These are phyloP conservation scores for Caenorhabditis latens DNA, from an alignment of 1,140 invertebrate species.

Conservation along the genomic window DNA sequence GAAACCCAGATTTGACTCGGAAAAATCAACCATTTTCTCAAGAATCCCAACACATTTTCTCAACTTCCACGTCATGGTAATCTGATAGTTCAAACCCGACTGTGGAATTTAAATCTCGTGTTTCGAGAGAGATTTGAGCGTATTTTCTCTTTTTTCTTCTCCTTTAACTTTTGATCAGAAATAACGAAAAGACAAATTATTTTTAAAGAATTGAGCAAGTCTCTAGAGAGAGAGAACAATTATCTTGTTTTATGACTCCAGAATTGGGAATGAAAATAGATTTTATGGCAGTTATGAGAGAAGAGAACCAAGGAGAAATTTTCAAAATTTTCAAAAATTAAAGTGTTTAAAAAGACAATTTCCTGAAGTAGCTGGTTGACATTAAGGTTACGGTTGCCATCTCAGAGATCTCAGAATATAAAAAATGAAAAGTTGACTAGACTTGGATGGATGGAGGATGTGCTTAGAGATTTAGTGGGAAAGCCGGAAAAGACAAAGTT, in stretches of 20 bases:
- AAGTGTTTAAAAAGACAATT: too few species aligned
- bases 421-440: background rate
- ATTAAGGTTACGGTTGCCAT: too few species aligned
- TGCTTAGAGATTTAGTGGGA: background rate
- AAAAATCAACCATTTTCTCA: background rate
- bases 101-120: conserved; percentile 7
- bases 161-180: background rate
- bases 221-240: too few species aligned
- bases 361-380: too few species aligned
- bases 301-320: too few species aligned
- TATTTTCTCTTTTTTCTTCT: background rate
- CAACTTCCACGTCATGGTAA: conserved; percentile 10
- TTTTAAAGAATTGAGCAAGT: too few species aligned
- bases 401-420: too few species aligned
- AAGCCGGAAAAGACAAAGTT: conserved; percentile 5
- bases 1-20: background rate
- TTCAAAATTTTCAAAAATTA: too few species aligned
- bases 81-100: background rate
- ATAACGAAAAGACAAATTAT: background rate
- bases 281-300: too few species aligned
- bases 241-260: too few species aligned
- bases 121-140: background rate
- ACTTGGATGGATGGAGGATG: background rate
- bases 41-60: background rate
- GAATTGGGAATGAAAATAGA: too few species aligned